phyloP scores from a whole-genome alignment of 2,113 vertebrate species.

The Brienomyrus longianalis region DNA sequence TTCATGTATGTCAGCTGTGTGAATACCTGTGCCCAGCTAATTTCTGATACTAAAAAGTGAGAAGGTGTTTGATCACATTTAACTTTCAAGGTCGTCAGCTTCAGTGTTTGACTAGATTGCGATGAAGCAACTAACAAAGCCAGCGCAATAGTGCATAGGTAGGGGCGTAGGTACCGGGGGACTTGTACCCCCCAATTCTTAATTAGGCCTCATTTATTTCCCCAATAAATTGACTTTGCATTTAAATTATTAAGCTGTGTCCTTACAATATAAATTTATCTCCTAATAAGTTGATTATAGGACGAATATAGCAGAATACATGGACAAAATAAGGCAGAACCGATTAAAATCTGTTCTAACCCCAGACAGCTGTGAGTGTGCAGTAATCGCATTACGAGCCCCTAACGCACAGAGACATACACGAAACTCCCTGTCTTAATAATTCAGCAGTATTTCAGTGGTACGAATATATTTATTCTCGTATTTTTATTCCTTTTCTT shows the following conservation, averaged over 20 bases:
- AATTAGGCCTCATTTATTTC: not conserved
- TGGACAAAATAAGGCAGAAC: not conserved
- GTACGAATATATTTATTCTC: slow-evolving; percentile 3
- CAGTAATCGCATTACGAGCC: too few species aligned
- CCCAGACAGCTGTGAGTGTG: slow-evolving; percentile 40
- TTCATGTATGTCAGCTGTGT: not conserved
- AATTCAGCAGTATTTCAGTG: not conserved
- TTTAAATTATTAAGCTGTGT: not conserved
- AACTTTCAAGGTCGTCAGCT: not conserved
- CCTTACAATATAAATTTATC: not conserved
- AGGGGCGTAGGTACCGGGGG: not conserved
- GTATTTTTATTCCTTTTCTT: not conserved
- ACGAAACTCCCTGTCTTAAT: not conserved
- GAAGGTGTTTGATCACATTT: not conserved
- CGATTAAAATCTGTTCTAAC: slow-evolving; percentile 23
- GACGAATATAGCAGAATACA: not conserved
- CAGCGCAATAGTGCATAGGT: not conserved
- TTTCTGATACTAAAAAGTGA: not conserved
- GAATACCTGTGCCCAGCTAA: not conserved
- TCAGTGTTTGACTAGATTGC: not conserved
- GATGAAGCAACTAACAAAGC: not conserved
- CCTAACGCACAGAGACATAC: not conserved
- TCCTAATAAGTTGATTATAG: not conserved
- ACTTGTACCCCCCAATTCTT: not conserved
- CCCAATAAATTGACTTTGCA: not conserved